These are phyloP conservation scores for Tineola bisselliella DNA, from an alignment of 2,888 invertebrate species.

Conservation along the genomic window DNA sequence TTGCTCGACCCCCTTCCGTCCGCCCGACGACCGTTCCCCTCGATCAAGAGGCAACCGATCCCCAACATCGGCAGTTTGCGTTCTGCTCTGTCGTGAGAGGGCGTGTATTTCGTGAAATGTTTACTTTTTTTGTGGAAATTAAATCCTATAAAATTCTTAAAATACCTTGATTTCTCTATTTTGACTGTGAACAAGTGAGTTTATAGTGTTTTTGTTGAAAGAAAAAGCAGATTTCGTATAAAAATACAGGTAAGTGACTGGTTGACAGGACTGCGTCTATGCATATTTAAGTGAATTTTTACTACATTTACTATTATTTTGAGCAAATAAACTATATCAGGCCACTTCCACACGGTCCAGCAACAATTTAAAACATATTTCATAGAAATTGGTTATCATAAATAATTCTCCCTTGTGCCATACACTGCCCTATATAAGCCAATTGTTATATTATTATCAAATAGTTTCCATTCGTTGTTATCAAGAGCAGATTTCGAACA, in stretches of 20 bases:
- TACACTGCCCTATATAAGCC: neutral
- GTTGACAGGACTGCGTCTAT: conserved; percentile 57
- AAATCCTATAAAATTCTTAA: conserved; percentile 61
- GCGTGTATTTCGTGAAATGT: conserved; percentile 61
- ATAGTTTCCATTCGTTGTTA: conserved; percentile 21
- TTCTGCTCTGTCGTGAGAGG: conserved; percentile 64
- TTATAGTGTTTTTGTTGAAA: conserved; percentile 53
- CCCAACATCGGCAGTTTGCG: conserved; percentile 64
- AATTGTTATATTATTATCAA: neutral
- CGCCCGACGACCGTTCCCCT: conserved; percentile 19
- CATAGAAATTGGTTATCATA: neutral
- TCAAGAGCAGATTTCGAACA: conserved; percentile 29
- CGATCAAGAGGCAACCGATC: conserved; percentile 11
- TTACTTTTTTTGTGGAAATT: conserved; percentile 61
- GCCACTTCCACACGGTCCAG: neutral
- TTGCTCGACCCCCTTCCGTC: conserved; percentile 40
- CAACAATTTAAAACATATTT: conserved; percentile 4
- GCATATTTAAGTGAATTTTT: neutral
- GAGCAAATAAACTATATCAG: neutral
- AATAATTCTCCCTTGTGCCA: neutral
- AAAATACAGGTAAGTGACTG: conserved; percentile 59
- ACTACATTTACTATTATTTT: neutral
- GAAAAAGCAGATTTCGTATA: conserved; percentile 46
- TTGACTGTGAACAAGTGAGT: conserved; percentile 46
- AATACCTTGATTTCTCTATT: conserved; percentile 56